phyloP scores from a whole-genome alignment of 2,888 invertebrate genomes.

The Pristionchus japonicus region DNA sequence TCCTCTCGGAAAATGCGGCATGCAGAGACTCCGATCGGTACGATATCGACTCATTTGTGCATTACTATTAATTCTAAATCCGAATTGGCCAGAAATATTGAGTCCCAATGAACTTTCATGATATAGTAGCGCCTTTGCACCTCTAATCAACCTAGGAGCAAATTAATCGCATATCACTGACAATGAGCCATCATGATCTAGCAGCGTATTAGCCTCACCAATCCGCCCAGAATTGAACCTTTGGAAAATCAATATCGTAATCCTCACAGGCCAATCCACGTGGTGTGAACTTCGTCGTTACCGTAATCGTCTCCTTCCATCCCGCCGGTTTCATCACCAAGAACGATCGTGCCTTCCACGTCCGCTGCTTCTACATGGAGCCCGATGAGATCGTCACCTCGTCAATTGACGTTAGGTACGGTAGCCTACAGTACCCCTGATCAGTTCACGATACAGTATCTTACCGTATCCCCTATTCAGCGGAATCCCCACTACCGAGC shows the following conservation, averaged over 20 bases:
- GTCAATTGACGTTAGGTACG: slow-evolving; percentile 72
- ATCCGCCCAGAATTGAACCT: not conserved
- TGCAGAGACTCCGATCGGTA: slow-evolving; percentile 73
- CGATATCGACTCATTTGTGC: too few species aligned
- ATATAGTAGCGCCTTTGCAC: not conserved
- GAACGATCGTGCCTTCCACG: slow-evolving; percentile 73
- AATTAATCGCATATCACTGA: too few species aligned
- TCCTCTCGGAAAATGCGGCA: slow-evolving; percentile 74
- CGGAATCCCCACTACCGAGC: slow-evolving; percentile 70
- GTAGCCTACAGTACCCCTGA: not conserved
- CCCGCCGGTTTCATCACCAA: slow-evolving; percentile 74
- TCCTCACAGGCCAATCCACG: slow-evolving; percentile 73
- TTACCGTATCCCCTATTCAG: slow-evolving; percentile 55
- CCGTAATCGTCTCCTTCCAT: slow-evolving; percentile 74
- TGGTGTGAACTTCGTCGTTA: slow-evolving; percentile 74
- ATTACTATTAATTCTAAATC: too few species aligned
- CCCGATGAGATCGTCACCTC: slow-evolving; percentile 74
- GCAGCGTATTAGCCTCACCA: not conserved
- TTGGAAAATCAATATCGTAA: not conserved
- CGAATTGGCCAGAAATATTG: too few species aligned
- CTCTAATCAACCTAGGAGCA: too few species aligned
- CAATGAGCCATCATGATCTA: too few species aligned
- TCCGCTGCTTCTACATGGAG: slow-evolving; percentile 74
- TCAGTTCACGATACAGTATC: not conserved
- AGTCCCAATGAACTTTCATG: too few species aligned